Conservation (phyloP, 2,888 invertebrate genomes). For the Epinotia ramella region DNA sequence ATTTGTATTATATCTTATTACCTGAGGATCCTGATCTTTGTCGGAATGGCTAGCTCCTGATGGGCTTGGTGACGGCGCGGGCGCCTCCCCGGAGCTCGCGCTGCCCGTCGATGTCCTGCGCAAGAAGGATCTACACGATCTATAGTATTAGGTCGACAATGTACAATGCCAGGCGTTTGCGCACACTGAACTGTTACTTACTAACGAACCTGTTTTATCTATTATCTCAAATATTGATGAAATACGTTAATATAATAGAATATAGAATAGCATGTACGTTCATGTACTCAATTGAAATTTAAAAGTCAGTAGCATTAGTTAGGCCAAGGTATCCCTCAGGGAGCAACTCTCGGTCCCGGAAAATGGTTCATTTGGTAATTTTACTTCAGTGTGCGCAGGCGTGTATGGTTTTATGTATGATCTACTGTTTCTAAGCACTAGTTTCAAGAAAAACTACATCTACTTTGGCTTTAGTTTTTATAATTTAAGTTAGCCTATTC, state of each 20-base stretch:
- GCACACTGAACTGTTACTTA: slow-evolving; percentile 63
- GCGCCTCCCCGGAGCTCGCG: slow-evolving; percentile 80
- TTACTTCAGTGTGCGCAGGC: slow-evolving; percentile 29
- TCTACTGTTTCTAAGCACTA: slow-evolving; percentile 29
- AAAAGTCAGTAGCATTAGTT: background rate
- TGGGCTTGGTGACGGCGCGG: slow-evolving; percentile 89
- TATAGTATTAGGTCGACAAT: slow-evolving; percentile 77
- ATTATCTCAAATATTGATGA: background rate
- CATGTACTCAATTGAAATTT: background rate
- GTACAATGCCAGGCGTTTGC: slow-evolving; percentile 65
- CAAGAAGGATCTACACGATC: slow-evolving; percentile 83
- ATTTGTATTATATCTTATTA: slow-evolving; percentile 54
- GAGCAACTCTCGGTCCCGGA: background rate
- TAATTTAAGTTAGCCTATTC: background rate
- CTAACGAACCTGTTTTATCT: background rate
- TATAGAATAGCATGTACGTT: no score
- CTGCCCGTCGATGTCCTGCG: slow-evolving; percentile 83
- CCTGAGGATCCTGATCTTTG: slow-evolving; percentile 94
- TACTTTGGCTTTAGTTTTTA: slow-evolving; percentile 1
- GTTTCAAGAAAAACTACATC: slow-evolving; percentile 47
- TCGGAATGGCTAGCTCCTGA: slow-evolving; percentile 97
- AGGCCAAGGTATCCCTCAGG: background rate
- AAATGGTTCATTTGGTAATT: background rate
- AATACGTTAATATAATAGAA: no score
- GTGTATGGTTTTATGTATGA: slow-evolving; percentile 36